A percentile compares a stretch with the other conserved stretches of the same genome.
Conservation (phyloP, 2,113 vertebrate genomes). For the Heliornis fulica region DNA sequence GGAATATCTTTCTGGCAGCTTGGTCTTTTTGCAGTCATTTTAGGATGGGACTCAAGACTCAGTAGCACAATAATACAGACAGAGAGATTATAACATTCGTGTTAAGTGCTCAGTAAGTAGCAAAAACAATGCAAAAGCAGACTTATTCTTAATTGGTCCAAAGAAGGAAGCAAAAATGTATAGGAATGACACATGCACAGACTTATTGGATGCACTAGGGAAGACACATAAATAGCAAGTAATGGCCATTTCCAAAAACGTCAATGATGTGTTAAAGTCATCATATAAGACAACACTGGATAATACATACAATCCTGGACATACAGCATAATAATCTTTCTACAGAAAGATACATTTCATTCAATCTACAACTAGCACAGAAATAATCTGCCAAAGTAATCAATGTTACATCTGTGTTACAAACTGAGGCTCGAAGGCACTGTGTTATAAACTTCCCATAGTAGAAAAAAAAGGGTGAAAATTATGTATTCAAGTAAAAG, state of each 20-base stretch:
- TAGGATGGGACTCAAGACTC: neutral
- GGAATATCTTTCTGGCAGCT: neutral
- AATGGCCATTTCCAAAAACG: neutral
- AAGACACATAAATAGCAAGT: neutral
- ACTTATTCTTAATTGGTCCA: neutral
- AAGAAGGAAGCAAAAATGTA: neutral
- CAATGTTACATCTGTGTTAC: neutral
- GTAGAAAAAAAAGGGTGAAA: no score
- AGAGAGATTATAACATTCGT: neutral
- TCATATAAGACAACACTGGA: neutral
- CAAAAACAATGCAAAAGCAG: neutral
- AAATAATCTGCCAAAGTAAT: neutral
- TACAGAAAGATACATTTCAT: neutral
- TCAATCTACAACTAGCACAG: neutral
- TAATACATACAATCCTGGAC: no score
- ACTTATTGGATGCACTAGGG: neutral
- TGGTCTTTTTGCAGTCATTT: neutral
- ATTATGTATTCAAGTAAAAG: neutral
- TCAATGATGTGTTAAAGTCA: fast-evolving
- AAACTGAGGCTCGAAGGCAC: neutral
- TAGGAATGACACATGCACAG: neutral
- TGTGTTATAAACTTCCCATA: no score
- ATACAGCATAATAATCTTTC: neutral
- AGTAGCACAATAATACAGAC: neutral
- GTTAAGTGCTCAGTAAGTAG: neutral